phyloP scores from a whole-genome alignment of 2,797 vertebrate genomes.

The Martes flavigula region DNA sequence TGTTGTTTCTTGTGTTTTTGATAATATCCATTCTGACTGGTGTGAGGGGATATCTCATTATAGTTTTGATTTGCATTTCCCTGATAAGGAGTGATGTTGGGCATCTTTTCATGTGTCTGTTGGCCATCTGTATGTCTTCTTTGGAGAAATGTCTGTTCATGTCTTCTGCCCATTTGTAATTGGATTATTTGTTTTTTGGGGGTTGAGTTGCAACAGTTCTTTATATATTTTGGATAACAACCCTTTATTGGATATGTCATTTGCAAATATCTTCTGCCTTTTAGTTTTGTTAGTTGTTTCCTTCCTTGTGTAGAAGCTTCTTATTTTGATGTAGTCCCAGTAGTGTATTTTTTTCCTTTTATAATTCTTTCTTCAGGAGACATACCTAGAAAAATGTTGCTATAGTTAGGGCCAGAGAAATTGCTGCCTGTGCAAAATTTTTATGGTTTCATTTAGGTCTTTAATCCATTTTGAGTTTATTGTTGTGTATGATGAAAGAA shows the following conservation, averaged over 20 bases:
- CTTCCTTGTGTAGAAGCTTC: neutral
- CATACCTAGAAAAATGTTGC: too few species aligned
- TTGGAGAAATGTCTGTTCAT: neutral
- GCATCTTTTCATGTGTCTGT: neutral
- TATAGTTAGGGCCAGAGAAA: too few species aligned
- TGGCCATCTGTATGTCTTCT: neutral
- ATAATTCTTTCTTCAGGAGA: too few species aligned
- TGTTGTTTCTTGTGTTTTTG: neutral
- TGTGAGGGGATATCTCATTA: neutral
- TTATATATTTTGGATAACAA: neutral
- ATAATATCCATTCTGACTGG: neutral
- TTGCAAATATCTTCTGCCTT: neutral
- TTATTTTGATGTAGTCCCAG: too few species aligned
- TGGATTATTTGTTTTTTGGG: neutral
- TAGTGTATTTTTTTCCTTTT: too few species aligned
- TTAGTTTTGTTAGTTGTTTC: neutral
- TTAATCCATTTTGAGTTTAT: too few species aligned
- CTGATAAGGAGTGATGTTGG: neutral
- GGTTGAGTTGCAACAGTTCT: neutral
- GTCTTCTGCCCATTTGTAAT: neutral
- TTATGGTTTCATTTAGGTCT: too few species aligned
- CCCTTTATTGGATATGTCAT: neutral
- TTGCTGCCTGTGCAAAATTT: too few species aligned
- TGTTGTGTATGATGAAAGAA: too few species aligned
- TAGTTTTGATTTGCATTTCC: neutral